Base-by-base conservation (phyloP, 2,888 invertebrate species). In the Lobophora halterata region DNA sequence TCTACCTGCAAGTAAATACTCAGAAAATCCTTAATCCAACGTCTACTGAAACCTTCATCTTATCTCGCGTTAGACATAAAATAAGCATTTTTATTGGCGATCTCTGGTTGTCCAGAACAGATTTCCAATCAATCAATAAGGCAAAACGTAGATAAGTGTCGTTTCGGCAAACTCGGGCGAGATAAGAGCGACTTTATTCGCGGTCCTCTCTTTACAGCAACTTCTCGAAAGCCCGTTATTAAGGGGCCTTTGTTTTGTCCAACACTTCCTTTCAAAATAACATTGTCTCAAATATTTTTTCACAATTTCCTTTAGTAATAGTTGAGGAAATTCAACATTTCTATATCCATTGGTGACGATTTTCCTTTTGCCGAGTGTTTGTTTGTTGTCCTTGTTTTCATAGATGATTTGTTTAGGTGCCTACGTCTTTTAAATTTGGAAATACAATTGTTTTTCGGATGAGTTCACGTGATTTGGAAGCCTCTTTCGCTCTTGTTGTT, bases 111-210 rank as follows among this genome's bases (percentile, higher is more conserved):
- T 37, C 42, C 49, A 44, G 50, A 55, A 48, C 59, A 56, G 43
- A 52, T 61, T 68, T 61, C 61, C 64, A 68, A 77, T 79, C 71
- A 74, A 75, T 74, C 64, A 54, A 51, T 55, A 53, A 55, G 70
- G 61, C 52, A 61, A 65, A 69, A 70, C 38, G 69, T 61, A 71
- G 73, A 75, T 76, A 78, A 78, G 73, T 79, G 73, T 75, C 73
- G 69, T 69, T 67, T 58, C 57, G 58, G 50, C 55, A 64, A 79
- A 79, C 59, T 75, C 73, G 55, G 52, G 44, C 52, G 48, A 59
- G 81, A 79, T 79, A 79, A 76, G 65, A 43, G 52, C 59, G 70
- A 73, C 66, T 79, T 76, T 52, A 28, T 54, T 18, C 34, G 53
- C 58, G 64, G 64, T 65, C 62, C 58, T 50, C 42, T 44, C 58